Percentiles rank a stretch among this genome's conserved stretches.
Conservation (phyloP, 92 coral and sea anemone genomes). For the Anthopleura xanthogrammica region DNA sequence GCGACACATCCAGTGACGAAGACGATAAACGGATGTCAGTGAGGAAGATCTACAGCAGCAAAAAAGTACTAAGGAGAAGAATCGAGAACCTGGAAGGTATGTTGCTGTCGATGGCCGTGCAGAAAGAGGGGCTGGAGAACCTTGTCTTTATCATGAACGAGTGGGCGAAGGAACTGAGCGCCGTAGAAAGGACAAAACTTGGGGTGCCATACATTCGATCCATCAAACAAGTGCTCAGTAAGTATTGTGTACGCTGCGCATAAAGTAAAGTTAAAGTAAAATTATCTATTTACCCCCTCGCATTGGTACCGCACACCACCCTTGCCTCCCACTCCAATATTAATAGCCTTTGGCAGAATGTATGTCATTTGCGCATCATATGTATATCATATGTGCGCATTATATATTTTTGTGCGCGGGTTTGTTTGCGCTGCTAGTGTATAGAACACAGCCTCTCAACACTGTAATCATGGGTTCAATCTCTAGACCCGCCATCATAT, state of each 20-base stretch:
- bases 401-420: too few species aligned
- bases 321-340: too few species aligned
- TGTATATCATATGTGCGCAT: too few species aligned
- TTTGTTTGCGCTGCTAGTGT: too few species aligned
- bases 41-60: constrained; percentile 73
- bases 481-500: too few species aligned
- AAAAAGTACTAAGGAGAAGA: constrained; percentile 59
- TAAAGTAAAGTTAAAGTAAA: too few species aligned
- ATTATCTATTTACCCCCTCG: too few species aligned
- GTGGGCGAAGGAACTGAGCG: constrained; percentile 71
- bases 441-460: too few species aligned
- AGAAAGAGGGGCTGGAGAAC: constrained; percentile 61
- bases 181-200: constrained; percentile 78
- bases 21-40: constrained; percentile 72
- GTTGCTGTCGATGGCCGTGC: constrained; percentile 72
- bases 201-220: constrained; percentile 90
- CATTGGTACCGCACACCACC: too few species aligned
- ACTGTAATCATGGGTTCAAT: too few species aligned
- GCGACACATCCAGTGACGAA: constrained; percentile 66
- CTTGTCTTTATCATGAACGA: constrained; percentile 58
- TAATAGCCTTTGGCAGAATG: too few species aligned
- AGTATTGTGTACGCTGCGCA: constrained; percentile 5
- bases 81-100: constrained; percentile 74
- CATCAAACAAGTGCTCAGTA: constrained; percentile 78
- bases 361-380: too few species aligned